Conservation (phyloP, 2,113 vertebrate genomes). For the Raja brachyura region DNA sequence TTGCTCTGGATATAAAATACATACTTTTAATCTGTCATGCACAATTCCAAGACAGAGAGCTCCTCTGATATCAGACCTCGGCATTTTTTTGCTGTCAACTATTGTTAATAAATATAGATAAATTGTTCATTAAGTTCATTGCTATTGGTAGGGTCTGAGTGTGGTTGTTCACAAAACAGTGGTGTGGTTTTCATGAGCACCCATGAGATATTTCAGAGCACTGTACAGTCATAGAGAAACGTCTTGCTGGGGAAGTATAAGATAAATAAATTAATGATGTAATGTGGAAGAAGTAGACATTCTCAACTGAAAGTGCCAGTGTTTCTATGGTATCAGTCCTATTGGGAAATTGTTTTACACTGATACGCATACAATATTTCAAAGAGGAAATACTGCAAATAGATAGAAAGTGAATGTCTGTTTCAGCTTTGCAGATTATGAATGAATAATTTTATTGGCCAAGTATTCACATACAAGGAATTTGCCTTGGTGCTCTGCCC, state of each 20-base stretch:
- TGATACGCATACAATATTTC: not conserved
- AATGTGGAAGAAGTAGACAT: not conserved
- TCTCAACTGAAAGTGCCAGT: not conserved
- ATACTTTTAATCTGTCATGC: not conserved
- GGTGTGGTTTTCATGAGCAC: not conserved
- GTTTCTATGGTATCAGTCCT: not conserved
- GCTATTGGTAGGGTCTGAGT: not conserved
- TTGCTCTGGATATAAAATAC: too few relatives aligned
- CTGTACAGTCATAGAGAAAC: not conserved
- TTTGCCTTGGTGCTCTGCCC: too few relatives aligned
- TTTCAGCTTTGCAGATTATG: not conserved
- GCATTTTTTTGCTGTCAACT: not conserved
- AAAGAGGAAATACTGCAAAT: not conserved
- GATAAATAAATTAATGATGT: not conserved
- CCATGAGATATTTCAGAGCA: not conserved
- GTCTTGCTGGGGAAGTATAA: not conserved
- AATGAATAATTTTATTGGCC: too few relatives aligned
- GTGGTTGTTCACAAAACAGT: not conserved
- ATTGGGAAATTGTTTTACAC: not conserved
- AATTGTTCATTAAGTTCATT: not conserved
- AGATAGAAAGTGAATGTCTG: not conserved
- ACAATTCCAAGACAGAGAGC: not conserved
- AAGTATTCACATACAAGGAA: too few relatives aligned
- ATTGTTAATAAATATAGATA: not conserved
- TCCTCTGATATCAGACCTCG: not conserved